These are phyloP conservation scores for Apus apus DNA, from an alignment of 2,113 vertebrate genomes.

Conservation along the genomic window DNA sequence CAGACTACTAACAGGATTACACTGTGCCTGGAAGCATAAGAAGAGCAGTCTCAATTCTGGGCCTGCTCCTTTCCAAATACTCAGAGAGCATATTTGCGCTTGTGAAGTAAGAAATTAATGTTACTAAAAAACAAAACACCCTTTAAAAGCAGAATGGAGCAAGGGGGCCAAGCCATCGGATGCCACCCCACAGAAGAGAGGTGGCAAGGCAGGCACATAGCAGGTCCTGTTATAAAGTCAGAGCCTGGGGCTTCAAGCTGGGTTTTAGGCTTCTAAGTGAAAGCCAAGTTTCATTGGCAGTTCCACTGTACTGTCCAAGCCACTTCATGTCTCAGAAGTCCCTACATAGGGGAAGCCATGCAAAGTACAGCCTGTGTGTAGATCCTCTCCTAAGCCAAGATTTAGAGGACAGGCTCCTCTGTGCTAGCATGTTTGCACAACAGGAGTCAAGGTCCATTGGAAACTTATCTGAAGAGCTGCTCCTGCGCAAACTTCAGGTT, in stretches of 20 bases:
- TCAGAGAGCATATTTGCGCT: neutral
- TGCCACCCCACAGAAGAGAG: neutral
- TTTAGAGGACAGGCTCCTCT: neutral
- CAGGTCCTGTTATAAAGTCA: neutral
- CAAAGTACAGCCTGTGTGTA: neutral
- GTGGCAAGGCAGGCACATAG: neutral
- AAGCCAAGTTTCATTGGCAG: neutral
- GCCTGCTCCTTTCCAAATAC: neutral
- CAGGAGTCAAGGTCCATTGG: constrained; percentile 56
- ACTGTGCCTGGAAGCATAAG: neutral
- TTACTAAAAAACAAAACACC: neutral
- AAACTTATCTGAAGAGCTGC: constrained; percentile 39
- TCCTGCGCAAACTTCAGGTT: constrained; percentile 32
- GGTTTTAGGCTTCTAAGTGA: neutral
- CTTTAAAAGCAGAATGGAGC: neutral
- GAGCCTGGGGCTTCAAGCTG: neutral
- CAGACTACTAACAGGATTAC: constrained; percentile 45
- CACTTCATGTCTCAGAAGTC: neutral
- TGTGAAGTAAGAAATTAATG: neutral
- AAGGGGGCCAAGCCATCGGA: accelerated
- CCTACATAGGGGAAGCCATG: neutral
- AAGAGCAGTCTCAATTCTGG: neutral
- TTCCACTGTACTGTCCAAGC: neutral
- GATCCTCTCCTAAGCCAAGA: neutral
- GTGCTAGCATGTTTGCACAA: constrained; percentile 30